Percentiles rank a stretch among this genome's conserved stretches.
Evolutionary conservation across 1,140 invertebrate species (phyloP).

Genomic region (Eumaeus atala): DNA sequence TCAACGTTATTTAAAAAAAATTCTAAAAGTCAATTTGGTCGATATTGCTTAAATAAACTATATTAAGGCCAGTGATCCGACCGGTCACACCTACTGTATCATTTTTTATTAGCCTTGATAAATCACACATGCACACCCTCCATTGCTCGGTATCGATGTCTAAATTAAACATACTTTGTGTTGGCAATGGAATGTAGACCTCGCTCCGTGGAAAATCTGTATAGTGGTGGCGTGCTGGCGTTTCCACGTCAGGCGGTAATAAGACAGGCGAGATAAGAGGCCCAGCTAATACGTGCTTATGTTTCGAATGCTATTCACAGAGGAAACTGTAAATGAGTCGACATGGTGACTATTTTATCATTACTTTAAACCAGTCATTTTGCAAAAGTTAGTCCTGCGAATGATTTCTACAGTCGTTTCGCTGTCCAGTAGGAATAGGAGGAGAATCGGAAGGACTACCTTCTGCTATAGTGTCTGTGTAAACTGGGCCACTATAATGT

Average conservation of each 20-base stretch:
- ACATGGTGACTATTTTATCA: background rate
- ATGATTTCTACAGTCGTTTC: too few relatives aligned
- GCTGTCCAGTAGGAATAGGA: too few relatives aligned
- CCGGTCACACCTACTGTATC: constrained; percentile 36
- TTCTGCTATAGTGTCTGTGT: too few relatives aligned
- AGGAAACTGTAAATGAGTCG: background rate
- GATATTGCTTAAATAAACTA: constrained; percentile 51
- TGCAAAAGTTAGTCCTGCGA: too few relatives aligned
- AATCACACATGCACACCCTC: constrained; percentile 17
- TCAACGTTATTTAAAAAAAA: constrained; percentile 32
- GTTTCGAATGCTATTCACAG: background rate
- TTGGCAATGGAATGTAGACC: background rate
- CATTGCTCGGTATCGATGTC: constrained; percentile 18
- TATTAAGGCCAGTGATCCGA: constrained; percentile 51
- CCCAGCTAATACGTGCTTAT: background rate
- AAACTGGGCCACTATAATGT: too few relatives aligned
- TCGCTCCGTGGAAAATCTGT: background rate
- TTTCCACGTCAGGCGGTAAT: constrained; percentile 5
- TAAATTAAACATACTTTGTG: background rate
- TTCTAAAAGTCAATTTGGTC: constrained; percentile 48
- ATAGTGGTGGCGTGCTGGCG: background rate
- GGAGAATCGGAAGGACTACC: too few relatives aligned
- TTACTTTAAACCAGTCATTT: too few relatives aligned
- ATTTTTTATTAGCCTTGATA: constrained; percentile 24
- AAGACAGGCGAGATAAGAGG: constrained; percentile 4